Base-by-base conservation (phyloP, 2,888 invertebrate genomes). In the Mesorhabditis belari region DNA sequence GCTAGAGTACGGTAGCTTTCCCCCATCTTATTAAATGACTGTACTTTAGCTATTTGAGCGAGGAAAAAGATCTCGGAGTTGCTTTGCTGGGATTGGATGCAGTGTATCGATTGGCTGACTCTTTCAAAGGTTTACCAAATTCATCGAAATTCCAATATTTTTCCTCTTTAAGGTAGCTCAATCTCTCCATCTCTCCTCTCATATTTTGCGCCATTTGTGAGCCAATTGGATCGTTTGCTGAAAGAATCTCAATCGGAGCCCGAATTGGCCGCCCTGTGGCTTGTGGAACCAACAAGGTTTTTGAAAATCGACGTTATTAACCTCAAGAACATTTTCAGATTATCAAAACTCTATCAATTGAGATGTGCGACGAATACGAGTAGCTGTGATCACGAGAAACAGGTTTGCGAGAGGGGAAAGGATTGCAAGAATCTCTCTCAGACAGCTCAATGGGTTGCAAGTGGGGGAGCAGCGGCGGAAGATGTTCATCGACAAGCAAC, bases 401-500 rank as follows among this genome's bases (percentile, higher is more conserved):
- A 77, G 63, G 73, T 75, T n/a, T n/a, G n/a, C n/a, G n/a, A n/a
- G n/a, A n/a, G n/a, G n/a, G n/a, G n/a, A n/a, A n/a, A n/a, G 23
- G 44, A 55, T 25, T 53, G 28, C 55, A 60, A 26, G 54, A 28
- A 28, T 6, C 35, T 12, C n/a, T 49, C 53, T 9, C 19, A 52
- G 25, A 58, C 12, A 49, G 29, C 9, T n/a, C 19, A 9, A 58
- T 79, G 79, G 79, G 61, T 74, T 2, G 55, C 63, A 3, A 63
- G 70, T 50, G 74, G 74, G 12, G 73, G 71, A 52, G 74, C 75
- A 1, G 68, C 74, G 56, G 65, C 71, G 5, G 72, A 73, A 29
- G 77, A 79, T 54, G 71, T 78, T 6, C 75, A 80, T 56, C 75
- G 76, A 58, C 76, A 77, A 49, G 66, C 66, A 24, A 77, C 77